phyloP scores from a whole-genome alignment of 2,888 invertebrate species.

The Melieria picta region DNA sequence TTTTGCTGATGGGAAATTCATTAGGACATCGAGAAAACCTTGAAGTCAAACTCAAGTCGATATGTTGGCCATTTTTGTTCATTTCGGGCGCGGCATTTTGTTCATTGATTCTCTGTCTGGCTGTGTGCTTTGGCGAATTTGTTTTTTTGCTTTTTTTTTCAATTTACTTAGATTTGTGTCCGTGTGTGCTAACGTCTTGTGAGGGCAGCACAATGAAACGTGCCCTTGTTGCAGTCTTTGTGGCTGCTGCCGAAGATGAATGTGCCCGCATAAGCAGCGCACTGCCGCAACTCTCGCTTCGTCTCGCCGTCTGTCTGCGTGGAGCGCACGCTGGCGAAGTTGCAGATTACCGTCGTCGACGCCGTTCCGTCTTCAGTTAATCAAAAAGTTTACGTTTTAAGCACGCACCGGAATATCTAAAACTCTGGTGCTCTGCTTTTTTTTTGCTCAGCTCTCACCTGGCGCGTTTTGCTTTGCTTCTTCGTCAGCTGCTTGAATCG shows the following conservation, averaged over 20 bases:
- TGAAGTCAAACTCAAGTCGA: conserved; percentile 35
- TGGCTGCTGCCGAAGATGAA: conserved; percentile 29
- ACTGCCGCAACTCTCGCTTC: neutral
- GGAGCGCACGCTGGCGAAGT: conserved; percentile 19
- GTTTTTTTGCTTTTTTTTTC: too few species aligned
- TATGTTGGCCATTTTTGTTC: conserved; percentile 7
- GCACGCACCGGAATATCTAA: conserved; percentile 38
- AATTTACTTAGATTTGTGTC: conserved; percentile 6
- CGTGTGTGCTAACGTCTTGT: conserved; percentile 13
- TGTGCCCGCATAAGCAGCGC: conserved; percentile 38
- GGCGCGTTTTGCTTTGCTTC: too few species aligned
- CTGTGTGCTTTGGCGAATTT: neutral
- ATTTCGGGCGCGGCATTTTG: neutral
- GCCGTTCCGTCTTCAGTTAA: conserved; percentile 26
- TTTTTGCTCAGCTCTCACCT: too few species aligned
- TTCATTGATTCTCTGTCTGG: neutral
- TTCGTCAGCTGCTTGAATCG: too few species aligned
- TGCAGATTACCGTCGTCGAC: conserved; percentile 7
- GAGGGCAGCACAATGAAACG: conserved; percentile 9
- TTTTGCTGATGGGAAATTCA: conserved; percentile 25
- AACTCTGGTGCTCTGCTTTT: neutral
- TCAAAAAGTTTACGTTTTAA: conserved; percentile 39
- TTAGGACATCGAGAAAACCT: conserved; percentile 27
- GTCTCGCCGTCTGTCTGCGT: neutral
- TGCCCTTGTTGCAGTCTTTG: conserved; percentile 7